Conservation (phyloP, 2,113 vertebrate genomes). For the Martes martes region DNA sequence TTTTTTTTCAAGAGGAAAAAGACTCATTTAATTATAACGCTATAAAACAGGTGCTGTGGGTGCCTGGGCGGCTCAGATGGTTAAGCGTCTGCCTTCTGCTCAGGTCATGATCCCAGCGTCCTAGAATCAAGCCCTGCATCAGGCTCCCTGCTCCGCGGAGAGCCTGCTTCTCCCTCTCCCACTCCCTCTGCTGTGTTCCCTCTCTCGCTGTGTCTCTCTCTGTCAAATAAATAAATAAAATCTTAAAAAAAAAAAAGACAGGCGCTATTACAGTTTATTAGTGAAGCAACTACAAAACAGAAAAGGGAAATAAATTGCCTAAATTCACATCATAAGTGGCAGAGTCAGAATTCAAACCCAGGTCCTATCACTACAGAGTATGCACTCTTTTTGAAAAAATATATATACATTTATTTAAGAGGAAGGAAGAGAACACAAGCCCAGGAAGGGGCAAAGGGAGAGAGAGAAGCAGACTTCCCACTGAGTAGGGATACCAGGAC, state of each 20-base stretch:
- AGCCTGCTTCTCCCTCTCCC: too few relatives aligned
- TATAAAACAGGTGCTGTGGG: neutral
- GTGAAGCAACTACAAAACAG: neutral
- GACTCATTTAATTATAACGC: neutral
- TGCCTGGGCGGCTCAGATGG: too few relatives aligned
- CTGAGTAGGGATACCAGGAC: neutral
- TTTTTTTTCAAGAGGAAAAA: neutral
- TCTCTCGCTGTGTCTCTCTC: too few relatives aligned
- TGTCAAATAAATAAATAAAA: too few relatives aligned
- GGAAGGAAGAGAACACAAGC: neutral
- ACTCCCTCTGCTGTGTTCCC: too few relatives aligned
- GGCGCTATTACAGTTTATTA: neutral
- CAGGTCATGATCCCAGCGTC: too few relatives aligned
- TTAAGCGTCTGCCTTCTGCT: too few relatives aligned
- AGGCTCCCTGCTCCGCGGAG: too few relatives aligned
- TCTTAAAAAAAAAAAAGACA: neutral
- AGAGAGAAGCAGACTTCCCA: neutral
- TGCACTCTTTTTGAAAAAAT: neutral
- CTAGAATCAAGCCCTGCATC: too few relatives aligned
- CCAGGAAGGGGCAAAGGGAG: neutral
- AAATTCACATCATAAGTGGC: neutral
- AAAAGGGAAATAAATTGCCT: neutral
- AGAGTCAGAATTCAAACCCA: neutral
- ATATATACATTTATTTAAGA: neutral
- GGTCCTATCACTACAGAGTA: neutral